phyloP scores from a whole-genome alignment of 2,888 invertebrate genomes.

The Aspidapion aeneum region DNA sequence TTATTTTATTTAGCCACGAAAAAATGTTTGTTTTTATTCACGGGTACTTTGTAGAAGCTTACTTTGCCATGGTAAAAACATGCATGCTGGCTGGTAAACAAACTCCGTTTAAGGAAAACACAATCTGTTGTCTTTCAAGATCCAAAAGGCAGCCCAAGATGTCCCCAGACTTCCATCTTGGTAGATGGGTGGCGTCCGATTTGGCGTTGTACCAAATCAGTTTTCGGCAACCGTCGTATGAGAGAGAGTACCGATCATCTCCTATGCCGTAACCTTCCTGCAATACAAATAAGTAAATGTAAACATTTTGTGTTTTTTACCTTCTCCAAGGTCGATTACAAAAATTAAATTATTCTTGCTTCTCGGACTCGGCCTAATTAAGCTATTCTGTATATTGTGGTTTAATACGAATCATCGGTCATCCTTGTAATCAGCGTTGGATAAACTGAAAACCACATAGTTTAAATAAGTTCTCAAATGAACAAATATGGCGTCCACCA shows the following conservation, averaged over 20 bases:
- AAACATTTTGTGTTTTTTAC: neutral
- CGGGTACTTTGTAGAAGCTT: no score
- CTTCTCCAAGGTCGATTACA: neutral
- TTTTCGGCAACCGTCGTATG: constrained; percentile 90
- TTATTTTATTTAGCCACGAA: constrained; percentile 7
- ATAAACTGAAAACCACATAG: no score
- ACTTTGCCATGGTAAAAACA: constrained; percentile 76
- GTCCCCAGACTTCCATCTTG: constrained; percentile 81
- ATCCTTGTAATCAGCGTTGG: no score
- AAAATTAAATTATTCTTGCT: neutral
- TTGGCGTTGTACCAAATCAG: constrained; percentile 87
- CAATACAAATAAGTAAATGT: constrained; percentile 19
- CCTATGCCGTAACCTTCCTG: constrained; percentile 95
- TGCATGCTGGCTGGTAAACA: constrained; percentile 65
- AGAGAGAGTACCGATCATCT: constrained; percentile 83
- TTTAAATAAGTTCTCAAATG: no score
- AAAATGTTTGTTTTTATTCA: no score
- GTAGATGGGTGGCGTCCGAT: constrained; percentile 56
- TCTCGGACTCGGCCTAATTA: no score
- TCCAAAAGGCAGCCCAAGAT: constrained; percentile 83
- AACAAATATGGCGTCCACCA: no score
- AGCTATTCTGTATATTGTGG: no score
- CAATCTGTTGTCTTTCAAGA: constrained; percentile 64
- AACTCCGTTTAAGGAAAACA: constrained; percentile 81
- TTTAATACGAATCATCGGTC: no score